phyloP scores from a whole-genome alignment of 1,140 invertebrate species.

The Rhopalosiphum maidis region DNA sequence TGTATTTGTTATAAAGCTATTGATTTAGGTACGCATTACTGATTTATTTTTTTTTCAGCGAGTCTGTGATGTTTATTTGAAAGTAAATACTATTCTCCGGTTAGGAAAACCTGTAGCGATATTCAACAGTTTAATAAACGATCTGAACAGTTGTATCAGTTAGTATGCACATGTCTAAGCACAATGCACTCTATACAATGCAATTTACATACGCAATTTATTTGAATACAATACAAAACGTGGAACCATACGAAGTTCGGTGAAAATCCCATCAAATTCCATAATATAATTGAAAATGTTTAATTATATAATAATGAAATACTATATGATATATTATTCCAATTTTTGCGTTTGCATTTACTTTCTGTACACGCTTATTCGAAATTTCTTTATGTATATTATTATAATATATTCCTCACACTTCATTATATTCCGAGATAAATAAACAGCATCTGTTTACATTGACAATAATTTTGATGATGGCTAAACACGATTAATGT shows the following conservation, averaged over 20 bases:
- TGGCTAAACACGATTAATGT: slow-evolving; percentile 1
- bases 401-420: background rate
- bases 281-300: background rate
- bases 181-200: background rate
- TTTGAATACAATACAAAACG: background rate
- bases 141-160: background rate
- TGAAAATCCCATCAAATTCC: background rate
- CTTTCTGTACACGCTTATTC: background rate
- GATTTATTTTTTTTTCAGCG: background rate
- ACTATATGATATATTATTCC: too few relatives aligned
- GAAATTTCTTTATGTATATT: background rate
- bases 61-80: background rate
- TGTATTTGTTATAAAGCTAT: background rate
- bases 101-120: background rate
- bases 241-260: background rate
- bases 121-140: background rate
- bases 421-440: background rate
- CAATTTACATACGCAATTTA: background rate
- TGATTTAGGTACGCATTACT: background rate
- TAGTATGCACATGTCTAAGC: background rate
- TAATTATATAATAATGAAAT: background rate
- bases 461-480: background rate
- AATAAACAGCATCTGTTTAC: background rate
- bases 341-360: background rate
- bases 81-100: background rate